A percentile compares a stretch with the other conserved stretches of the same genome.
phyloP scores from a whole-genome alignment of 2,797 vertebrate species.

The Buphagus erythrorhynchus region DNA sequence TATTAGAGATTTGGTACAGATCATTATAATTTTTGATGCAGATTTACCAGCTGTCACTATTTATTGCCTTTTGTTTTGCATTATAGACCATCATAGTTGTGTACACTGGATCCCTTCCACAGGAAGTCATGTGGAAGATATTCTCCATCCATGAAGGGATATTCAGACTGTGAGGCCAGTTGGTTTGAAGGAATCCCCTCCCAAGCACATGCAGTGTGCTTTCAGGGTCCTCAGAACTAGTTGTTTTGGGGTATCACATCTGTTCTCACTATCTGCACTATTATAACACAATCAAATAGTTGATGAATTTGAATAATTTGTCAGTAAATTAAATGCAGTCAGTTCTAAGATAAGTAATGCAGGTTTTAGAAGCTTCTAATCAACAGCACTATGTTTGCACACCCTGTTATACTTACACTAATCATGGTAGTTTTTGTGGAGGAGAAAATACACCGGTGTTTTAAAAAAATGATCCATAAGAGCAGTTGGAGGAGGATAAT shows the following conservation, averaged over 20 bases:
- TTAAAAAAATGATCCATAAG: rapidly evolving
- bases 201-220: not conserved
- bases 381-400: not conserved
- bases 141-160: not conserved
- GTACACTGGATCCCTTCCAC: not conserved
- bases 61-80: not conserved
- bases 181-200: not conserved
- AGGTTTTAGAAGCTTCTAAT: not conserved
- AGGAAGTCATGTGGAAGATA: not conserved
- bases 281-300: not conserved
- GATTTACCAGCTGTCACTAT: not conserved
- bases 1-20: not conserved
- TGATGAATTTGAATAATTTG: not conserved
- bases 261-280: not conserved
- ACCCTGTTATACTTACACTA: not conserved
- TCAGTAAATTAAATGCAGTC: not conserved
- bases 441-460: not conserved
- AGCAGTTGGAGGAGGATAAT: not conserved
- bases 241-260: not conserved
- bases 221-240: not conserved
- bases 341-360: not conserved
- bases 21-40: not conserved
- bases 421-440: not conserved
- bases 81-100: not conserved
- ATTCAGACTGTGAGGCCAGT: not conserved